Percentiles rank a stretch among this genome's conserved stretches.
Conservation (phyloP, 2,797 vertebrate genomes). For the Eupleurogrammus muticus region DNA sequence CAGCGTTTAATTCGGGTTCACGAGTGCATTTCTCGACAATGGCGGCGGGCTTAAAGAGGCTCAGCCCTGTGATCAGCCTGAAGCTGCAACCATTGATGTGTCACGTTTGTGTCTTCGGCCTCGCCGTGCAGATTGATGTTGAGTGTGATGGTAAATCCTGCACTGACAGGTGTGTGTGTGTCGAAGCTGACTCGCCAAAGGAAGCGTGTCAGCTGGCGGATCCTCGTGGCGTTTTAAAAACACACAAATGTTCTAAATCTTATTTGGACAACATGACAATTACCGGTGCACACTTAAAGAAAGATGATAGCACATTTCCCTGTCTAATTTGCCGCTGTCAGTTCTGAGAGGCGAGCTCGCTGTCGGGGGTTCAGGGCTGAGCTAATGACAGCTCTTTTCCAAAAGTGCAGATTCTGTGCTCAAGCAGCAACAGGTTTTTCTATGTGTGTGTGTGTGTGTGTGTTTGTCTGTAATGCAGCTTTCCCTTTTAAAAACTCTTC, state of each 20-base stretch:
- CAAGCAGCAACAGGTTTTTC: slow-evolving; percentile 74
- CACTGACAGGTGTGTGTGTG: slow-evolving; percentile 54
- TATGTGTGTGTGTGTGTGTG: slow-evolving; percentile 21
- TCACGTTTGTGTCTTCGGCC: slow-evolving; percentile 49
- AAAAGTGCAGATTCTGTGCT: slow-evolving; percentile 53
- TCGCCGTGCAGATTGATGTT: slow-evolving; percentile 38
- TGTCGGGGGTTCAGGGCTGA: slow-evolving; percentile 45
- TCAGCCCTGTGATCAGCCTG: slow-evolving; percentile 54
- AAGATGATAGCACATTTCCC: slow-evolving; percentile 52
- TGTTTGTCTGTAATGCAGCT: slow-evolving; percentile 25
- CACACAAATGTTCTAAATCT: slow-evolving; percentile 53
- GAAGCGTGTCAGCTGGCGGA: slow-evolving; percentile 57
- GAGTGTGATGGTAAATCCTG: slow-evolving; percentile 50
- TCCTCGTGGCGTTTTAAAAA: slow-evolving; percentile 36
- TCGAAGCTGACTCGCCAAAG: slow-evolving; percentile 46
- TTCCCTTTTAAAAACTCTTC: slow-evolving; percentile 47
- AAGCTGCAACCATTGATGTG: slow-evolving; percentile 65
- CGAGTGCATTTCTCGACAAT: slow-evolving; percentile 41
- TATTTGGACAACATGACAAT: slow-evolving; percentile 64
- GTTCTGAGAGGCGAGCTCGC: slow-evolving; percentile 34
- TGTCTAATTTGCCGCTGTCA: slow-evolving; percentile 50
- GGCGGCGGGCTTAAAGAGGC: slow-evolving; percentile 40
- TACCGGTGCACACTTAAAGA: slow-evolving; percentile 37
- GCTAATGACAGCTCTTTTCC: slow-evolving; percentile 71
- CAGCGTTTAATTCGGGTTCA: slow-evolving; percentile 35